Conservation (phyloP, 2,113 vertebrate species). For the Calyptomena viridis region DNA sequence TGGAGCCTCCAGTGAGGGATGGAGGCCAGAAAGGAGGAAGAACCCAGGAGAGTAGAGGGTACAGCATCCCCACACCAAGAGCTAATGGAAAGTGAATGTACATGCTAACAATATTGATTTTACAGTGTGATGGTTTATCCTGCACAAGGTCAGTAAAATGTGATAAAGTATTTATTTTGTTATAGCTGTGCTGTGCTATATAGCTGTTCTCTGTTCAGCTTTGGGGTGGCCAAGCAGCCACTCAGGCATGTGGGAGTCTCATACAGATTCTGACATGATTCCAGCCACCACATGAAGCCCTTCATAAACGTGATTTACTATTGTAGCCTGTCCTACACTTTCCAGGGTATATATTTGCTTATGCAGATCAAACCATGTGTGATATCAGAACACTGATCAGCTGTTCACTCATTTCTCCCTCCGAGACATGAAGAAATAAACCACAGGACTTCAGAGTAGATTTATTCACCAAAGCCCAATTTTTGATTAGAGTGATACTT, state of each 20-base stretch:
- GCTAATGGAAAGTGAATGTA: neutral
- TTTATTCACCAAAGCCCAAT: neutral
- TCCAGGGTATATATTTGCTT: neutral
- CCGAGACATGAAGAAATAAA: neutral
- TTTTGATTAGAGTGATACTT: neutral
- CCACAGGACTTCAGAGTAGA: neutral
- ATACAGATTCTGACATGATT: neutral
- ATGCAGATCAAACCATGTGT: neutral
- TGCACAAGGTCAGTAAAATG: neutral
- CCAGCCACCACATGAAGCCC: neutral
- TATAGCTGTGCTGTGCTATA: neutral
- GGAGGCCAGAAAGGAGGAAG: neutral
- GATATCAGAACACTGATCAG: neutral
- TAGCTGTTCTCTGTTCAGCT: neutral
- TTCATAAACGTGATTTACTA: neutral
- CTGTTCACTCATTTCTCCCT: neutral
- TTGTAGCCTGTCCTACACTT: neutral
- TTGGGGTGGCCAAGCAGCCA: neutral
- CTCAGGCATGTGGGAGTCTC: neutral
- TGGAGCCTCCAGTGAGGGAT: neutral
- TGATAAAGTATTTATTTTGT: neutral
- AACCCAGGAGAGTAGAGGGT: neutral
- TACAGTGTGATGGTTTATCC: neutral
- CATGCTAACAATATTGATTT: neutral
- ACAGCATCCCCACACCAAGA: neutral